Evolutionary conservation across 1,140 invertebrate species (phyloP).

Genomic region (Pemphigus obesinymphae): DNA sequence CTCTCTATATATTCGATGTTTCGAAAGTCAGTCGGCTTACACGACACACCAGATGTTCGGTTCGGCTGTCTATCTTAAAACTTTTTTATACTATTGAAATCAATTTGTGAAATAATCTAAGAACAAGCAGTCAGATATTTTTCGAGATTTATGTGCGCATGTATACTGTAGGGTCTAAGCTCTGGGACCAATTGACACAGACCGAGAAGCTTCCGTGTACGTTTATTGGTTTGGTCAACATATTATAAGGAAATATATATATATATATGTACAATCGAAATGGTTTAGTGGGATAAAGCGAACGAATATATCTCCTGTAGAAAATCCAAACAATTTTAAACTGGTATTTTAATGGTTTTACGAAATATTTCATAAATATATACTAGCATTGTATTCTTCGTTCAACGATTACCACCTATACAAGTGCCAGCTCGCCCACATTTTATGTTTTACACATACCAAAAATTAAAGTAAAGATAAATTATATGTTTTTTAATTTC

Average conservation of each 20-base stretch:
- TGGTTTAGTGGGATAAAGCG: not conserved
- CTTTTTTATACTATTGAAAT: not conserved
- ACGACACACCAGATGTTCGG: not conserved
- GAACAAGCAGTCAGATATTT: not conserved
- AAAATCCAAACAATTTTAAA: not conserved
- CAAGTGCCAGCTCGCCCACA: not conserved
- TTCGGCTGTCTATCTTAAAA: not conserved
- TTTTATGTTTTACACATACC: not conserved
- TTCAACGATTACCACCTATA: too few relatives aligned
- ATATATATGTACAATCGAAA: not conserved
- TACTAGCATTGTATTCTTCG: not conserved
- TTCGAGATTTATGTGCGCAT: not conserved
- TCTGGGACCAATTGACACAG: not conserved
- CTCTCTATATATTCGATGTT: not conserved
- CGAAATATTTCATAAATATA: not conserved
- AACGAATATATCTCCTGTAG: not conserved
- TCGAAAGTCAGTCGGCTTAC: not conserved
- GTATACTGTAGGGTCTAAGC: not conserved
- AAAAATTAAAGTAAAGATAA: not conserved
- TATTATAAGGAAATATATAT: not conserved
- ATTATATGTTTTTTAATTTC: not conserved
- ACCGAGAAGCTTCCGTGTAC: not conserved
- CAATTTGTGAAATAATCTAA: constrained; percentile 5
- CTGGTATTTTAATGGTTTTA: not conserved
- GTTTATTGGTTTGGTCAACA: not conserved